Evolutionary conservation across 2,888 invertebrate genomes (phyloP).

Genomic region (Ochropleura plecta): DNA sequence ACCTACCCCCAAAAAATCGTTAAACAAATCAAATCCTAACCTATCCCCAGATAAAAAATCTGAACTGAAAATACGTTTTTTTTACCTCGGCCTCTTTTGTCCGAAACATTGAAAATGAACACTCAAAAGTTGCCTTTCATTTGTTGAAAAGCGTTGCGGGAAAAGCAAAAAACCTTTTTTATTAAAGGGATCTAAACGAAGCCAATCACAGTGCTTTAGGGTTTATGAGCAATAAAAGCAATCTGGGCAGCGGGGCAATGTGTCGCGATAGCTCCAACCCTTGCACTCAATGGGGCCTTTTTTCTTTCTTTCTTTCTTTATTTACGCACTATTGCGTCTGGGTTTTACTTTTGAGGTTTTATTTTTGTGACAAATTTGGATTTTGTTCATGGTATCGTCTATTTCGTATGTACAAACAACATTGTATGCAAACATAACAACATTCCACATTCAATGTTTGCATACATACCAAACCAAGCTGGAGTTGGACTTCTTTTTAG

Average conservation of each 20-base stretch:
- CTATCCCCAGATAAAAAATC: background rate
- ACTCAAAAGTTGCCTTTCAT: conserved; percentile 34
- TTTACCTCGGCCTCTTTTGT: background rate
- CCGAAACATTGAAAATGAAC: conserved; percentile 30
- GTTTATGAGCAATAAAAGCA: conserved; percentile 59
- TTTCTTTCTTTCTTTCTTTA: conserved; percentile 40
- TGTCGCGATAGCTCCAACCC: conserved; percentile 52
- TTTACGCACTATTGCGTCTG: conserved; percentile 24
- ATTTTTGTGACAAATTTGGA: conserved; percentile 17
- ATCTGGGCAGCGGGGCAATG: conserved; percentile 49
- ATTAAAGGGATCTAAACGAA: conserved; percentile 56
- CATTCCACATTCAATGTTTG: no score
- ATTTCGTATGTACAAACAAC: no score
- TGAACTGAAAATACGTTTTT: background rate
- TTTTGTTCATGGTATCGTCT: background rate
- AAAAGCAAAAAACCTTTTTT: conserved; percentile 51
- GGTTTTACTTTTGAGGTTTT: conserved; percentile 26
- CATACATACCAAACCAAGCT: background rate
- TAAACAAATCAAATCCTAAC: no score
- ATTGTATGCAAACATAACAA: no score
- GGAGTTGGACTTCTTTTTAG: background rate
- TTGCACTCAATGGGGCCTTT: conserved; percentile 44
- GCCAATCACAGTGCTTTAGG: conserved; percentile 57
- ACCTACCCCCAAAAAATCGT: background rate
- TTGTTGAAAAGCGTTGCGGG: conserved; percentile 39